These are phyloP conservation scores for Mobula hypostoma DNA, from an alignment of 2,113 vertebrate genomes.

Conservation along the genomic window DNA sequence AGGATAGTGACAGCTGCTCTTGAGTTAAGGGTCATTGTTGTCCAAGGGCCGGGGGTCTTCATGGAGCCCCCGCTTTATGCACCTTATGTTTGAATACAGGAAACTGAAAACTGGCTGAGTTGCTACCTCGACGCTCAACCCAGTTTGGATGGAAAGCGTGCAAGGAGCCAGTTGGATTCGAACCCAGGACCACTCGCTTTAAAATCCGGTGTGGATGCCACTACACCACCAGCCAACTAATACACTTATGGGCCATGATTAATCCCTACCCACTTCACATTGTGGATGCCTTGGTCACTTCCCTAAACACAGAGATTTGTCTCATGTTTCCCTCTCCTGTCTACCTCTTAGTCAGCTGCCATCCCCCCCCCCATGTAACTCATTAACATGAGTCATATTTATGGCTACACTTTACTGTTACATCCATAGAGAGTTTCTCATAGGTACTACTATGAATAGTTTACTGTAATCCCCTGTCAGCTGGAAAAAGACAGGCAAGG, in stretches of 20 bases:
- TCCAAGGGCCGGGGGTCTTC: not conserved
- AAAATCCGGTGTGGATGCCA: too few species aligned
- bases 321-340: not conserved
- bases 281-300: not conserved
- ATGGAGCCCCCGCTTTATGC: not conserved
- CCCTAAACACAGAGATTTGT: not conserved
- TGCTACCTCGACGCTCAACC: too few species aligned
- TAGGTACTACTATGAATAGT: not conserved
- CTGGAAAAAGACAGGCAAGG: not conserved
- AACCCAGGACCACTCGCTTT: too few species aligned
- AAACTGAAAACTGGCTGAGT: not conserved
- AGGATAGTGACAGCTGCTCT: too few species aligned
- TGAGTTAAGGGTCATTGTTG: not conserved
- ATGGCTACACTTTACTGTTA: not conserved
- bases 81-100: not conserved
- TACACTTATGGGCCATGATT: too few species aligned
- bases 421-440: too few species aligned
- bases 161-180: too few species aligned
- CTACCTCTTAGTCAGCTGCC: too few species aligned
- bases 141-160: not conserved
- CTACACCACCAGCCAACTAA: too few species aligned
- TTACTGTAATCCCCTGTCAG: not conserved
- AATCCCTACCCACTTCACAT: too few species aligned
- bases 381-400: too few species aligned
- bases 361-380: too few species aligned